Evolutionary conservation across 2,888 invertebrate species (phyloP).

Genomic region (Cataglyphis cursor): DNA sequence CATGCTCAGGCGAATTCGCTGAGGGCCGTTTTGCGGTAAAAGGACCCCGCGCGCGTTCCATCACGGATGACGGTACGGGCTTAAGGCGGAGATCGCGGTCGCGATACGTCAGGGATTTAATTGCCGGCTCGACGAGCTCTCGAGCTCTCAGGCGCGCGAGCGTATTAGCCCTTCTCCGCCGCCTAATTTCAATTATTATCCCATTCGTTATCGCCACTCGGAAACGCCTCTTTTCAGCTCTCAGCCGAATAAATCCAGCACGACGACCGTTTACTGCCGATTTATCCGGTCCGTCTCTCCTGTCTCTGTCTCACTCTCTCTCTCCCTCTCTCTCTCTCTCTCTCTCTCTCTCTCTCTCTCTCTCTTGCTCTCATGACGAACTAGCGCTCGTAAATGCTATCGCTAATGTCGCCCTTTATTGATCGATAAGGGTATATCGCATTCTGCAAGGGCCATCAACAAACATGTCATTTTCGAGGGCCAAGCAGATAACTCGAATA

Average conservation of each 20-base stretch:
- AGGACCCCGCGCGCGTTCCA: slow-evolving; percentile 56
- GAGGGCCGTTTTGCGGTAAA: slow-evolving; percentile 35
- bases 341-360: neutral
- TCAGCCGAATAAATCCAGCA: slow-evolving; percentile 59
- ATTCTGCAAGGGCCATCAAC: neutral
- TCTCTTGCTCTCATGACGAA: slow-evolving; percentile 15
- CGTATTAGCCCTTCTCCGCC: slow-evolving; percentile 67
- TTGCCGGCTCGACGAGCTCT: slow-evolving; percentile 68
- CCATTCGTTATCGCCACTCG: slow-evolving; percentile 76
- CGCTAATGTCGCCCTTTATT: slow-evolving; percentile 29
- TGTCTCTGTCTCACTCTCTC: neutral
- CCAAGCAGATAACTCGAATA: neutral
- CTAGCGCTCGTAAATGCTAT: slow-evolving; percentile 32
- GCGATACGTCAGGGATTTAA: slow-evolving; percentile 73
- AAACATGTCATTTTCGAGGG: neutral
- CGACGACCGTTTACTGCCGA: slow-evolving; percentile 48
- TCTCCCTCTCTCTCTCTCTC: neutral
- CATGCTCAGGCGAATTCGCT: slow-evolving; percentile 5
- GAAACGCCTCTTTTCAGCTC: slow-evolving; percentile 76
- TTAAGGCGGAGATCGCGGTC: slow-evolving; percentile 72
- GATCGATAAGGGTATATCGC: slow-evolving; percentile 11
- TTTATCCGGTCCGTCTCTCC: slow-evolving; percentile 41
- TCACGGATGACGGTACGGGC: slow-evolving; percentile 66
- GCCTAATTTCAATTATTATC: slow-evolving; percentile 80
- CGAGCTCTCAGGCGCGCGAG: slow-evolving; percentile 35